Evolutionary conservation across 2,113 vertebrate species (phyloP).

Genomic region (Oriolus oriolus): DNA sequence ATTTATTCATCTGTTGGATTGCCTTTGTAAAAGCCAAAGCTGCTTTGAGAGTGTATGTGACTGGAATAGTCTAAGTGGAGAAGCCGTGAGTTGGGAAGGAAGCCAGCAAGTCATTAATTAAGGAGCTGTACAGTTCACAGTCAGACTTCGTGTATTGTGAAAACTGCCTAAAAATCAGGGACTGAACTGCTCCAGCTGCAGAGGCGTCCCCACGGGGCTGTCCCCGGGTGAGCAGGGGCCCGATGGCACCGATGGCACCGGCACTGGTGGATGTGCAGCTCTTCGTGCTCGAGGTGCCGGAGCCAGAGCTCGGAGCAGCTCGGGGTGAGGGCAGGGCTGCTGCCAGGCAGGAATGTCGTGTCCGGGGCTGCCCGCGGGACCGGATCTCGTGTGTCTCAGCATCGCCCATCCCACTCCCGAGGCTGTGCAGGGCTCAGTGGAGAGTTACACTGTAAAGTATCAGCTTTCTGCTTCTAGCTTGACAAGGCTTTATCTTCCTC

Average conservation of each 20-base stretch:
- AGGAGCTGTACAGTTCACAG: constrained; percentile 10
- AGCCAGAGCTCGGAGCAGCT: rapidly evolving
- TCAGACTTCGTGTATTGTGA: background rate
- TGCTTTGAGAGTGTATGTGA: background rate
- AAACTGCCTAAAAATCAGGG: background rate
- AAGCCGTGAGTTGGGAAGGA: background rate
- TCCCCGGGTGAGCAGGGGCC: background rate
- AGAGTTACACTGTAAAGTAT: background rate
- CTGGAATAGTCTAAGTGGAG: constrained; percentile 28
- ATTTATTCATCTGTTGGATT: constrained; percentile 61
- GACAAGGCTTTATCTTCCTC: background rate
- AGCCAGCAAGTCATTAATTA: constrained; percentile 33
- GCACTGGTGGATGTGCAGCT: rapidly evolving
- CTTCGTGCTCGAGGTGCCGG: rapidly evolving
- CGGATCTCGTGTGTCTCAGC: rapidly evolving
- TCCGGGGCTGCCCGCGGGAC: background rate
- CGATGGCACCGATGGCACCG: background rate
- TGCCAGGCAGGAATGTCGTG: rapidly evolving
- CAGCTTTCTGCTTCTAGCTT: background rate
- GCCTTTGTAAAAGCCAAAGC: constrained; percentile 41
- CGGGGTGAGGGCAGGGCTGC: background rate
- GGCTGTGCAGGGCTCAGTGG: background rate
- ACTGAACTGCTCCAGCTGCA: background rate
- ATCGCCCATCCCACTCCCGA: background rate
- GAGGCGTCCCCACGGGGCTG: background rate